Evolutionary conservation across 2,113 vertebrate genomes (phyloP).

Genomic region (Macaca nemestrina): DNA sequence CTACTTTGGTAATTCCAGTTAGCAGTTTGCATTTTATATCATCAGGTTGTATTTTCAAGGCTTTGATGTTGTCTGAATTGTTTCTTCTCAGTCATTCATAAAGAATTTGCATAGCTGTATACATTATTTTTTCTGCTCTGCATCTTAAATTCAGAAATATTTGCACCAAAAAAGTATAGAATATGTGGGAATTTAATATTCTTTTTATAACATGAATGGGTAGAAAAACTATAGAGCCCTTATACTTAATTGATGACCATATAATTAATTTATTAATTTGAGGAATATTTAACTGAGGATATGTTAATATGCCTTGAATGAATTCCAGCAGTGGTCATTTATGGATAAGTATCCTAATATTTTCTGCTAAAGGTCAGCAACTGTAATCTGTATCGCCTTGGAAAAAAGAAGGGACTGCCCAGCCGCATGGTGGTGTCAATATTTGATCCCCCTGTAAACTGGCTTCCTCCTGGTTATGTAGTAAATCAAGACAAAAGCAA

Average conservation of each 20-base stretch:
- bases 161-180: not conserved
- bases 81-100: not conserved
- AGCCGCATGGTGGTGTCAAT: slow-evolving; percentile 99
- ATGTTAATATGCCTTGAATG: not conserved
- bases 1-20: not conserved
- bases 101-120: not conserved
- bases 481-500: slow-evolving; percentile 97
- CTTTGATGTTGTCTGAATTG: not conserved
- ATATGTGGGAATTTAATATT: not conserved
- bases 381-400: slow-evolving; percentile 98
- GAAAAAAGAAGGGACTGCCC: slow-evolving; percentile 98
- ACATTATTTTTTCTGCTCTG: not conserved
- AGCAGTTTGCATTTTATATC: not conserved
- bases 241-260: not conserved
- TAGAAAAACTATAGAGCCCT: not conserved
- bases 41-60: not conserved
- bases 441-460: slow-evolving; percentile 98
- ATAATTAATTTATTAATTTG: not conserved
- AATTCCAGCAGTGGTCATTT: not conserved
- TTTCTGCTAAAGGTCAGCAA: slow-evolving; percentile 92
- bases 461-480: slow-evolving; percentile 97
- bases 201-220: not conserved
- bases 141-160: not conserved
- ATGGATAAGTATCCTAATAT: not conserved
- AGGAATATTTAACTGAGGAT: not conserved